Evolutionary conservation across 1,140 invertebrate genomes (phyloP).

Genomic region (Drosophila orena): DNA sequence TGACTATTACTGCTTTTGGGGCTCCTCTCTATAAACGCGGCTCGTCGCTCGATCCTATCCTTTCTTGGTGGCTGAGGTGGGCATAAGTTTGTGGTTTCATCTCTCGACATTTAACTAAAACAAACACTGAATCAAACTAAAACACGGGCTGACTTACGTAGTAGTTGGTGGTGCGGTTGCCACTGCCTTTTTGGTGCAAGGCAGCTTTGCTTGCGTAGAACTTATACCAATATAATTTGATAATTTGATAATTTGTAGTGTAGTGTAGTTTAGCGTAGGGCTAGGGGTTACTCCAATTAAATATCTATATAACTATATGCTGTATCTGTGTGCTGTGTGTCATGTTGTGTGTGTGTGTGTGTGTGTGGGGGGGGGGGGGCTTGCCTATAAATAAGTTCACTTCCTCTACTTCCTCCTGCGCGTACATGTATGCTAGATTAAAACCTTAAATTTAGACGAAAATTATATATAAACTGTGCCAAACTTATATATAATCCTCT

Average conservation of each 20-base stretch:
- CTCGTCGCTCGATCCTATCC: constrained; percentile 7
- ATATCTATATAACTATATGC: constrained; percentile 71
- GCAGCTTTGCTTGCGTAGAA: constrained; percentile 40
- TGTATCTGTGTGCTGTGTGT: constrained; percentile 28
- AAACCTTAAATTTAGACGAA: constrained; percentile 81
- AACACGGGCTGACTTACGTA: constrained; percentile 77
- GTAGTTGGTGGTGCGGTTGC: constrained; percentile 58
- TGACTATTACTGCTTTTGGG: constrained; percentile 60
- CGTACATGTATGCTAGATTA: constrained; percentile 49
- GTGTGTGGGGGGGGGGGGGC: neutral
- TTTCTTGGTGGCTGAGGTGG: constrained; percentile 81
- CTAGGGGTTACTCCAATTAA: constrained; percentile 60
- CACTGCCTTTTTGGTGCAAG: neutral
- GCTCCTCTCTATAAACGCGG: neutral
- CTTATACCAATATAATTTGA: constrained; percentile 49
- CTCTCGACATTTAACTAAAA: constrained; percentile 76
- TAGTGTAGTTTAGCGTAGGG: constrained; percentile 20
- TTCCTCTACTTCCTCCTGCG: constrained; percentile 37
- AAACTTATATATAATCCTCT: constrained; percentile 71
- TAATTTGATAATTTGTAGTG: constrained; percentile 17
- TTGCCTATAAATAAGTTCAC: constrained; percentile 59
- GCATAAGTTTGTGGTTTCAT: constrained; percentile 66
- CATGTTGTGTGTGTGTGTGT: constrained; percentile 25
- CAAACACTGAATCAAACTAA: constrained; percentile 78
- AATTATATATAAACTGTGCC: constrained; percentile 66